A percentile compares a stretch with the other conserved stretches of the same genome.
Conservation (phyloP, 2,797 vertebrate genomes). For the Coreius guichenoti region DNA sequence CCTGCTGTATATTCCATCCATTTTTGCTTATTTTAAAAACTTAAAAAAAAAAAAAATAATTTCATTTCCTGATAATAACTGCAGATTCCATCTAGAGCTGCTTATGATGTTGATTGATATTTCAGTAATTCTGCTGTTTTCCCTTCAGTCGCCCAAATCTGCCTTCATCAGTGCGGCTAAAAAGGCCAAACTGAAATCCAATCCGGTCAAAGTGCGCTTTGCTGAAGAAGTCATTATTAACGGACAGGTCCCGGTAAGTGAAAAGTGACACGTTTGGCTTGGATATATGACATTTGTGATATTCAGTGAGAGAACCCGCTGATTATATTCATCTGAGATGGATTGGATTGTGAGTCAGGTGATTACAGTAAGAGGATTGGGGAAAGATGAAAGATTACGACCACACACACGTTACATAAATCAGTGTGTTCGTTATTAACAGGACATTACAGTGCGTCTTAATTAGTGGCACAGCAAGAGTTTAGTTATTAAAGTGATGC, state of each 20-base stretch:
- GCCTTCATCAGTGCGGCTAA: slow-evolving; percentile 99
- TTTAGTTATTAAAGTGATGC: background rate
- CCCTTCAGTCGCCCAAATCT: slow-evolving; percentile 93
- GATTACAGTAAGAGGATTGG: slow-evolving; percentile 24
- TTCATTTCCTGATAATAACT: background rate
- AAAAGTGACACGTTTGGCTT: background rate
- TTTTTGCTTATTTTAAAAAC: too few relatives aligned
- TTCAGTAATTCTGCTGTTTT: background rate
- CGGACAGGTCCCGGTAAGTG: slow-evolving; percentile 96
- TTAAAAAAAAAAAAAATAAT: too few relatives aligned
- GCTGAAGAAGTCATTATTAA: slow-evolving; percentile 99
- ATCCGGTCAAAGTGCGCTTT: slow-evolving; percentile 98
- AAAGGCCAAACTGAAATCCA: slow-evolving; percentile 98
- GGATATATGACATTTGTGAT: background rate
- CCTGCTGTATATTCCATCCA: too few relatives aligned
- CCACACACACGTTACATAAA: background rate
- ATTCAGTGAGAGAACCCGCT: background rate
- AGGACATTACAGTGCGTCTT: background rate
- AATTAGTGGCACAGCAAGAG: background rate
- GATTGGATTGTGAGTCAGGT: slow-evolving; percentile 22
- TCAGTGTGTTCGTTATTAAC: background rate
- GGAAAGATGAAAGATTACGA: background rate
- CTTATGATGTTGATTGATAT: background rate
- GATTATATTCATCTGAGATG: background rate
- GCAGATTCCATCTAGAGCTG: background rate